Evolutionary conservation across 92 coral and sea anemone species (phyloP), one percentile per base, ranked within the genome.

Genomic region (Scolanthus callimorphus): DNA sequence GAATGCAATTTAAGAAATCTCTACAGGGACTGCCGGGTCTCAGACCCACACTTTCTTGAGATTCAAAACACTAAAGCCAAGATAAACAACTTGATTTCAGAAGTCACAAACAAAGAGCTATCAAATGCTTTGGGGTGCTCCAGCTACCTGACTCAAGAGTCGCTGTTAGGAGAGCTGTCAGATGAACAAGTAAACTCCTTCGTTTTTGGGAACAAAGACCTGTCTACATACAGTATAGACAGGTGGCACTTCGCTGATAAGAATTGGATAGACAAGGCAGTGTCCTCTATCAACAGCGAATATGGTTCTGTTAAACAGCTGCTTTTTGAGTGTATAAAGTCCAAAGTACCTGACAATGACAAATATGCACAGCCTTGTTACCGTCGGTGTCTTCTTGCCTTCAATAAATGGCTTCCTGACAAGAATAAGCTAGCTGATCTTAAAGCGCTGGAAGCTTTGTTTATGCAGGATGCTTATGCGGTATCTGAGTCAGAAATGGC

Each of bases 1-100:
- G 8, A 30, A 1, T 64, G 71, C 38, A 64, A 50, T 64, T 38
- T 64, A 17, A 60, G 50, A 39, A 10, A 0, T 21, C 27, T 64
- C 48, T 38, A 48, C 60, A 64, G 50, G 41, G 49, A 30, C 26
- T 20, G 25, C 9, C 8, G 28, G 26, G 27, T 22, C 47, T 22
- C 39, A 19, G 31, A 49, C 15, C 61, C 71, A 29, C 13, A 27
- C 27, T 64, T 48, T 51, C 1, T 1, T 25, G 71, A 47, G 29
- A 63, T 46, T 20, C 52, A 19, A 46, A 21, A 46, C 4, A 10
- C 22, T 4, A 9, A 21, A 19, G 17, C 4, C 4, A 21, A 9
- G 17, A 46, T 46, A 4, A 21, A 19, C 4, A 21, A 46, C 4
- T 4, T 9, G 22, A 46, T 21, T 4, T 9, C 11, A 20, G 19